Evolutionary conservation across 2,113 vertebrate species (phyloP), one percentile per base, ranked within the genome.

Genomic region (Sylvilagus bachmani): DNA sequence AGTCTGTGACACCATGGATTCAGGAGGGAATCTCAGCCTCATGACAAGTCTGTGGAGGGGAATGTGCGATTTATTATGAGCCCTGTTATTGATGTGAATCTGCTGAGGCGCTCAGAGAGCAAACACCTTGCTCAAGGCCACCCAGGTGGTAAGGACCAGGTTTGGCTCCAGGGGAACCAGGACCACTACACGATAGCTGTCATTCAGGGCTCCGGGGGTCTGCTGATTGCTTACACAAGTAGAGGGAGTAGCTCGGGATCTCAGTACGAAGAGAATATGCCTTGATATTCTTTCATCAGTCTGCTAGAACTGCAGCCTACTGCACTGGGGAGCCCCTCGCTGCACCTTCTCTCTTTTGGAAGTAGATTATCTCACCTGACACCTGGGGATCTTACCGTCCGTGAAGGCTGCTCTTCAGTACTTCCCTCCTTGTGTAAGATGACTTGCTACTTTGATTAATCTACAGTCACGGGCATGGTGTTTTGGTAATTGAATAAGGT

Each of bases 401-500:
- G 24, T 13, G 17, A 0, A 74, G 27, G 6, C n/a, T 3, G 11
- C 19, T 19, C 51, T 89, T 55, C 78, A 29, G n/a, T 1, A 16
- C 51, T 49, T 83, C n/a, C 55, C 86, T 93, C 71, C 84, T 58
- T 0, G 0, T 78, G 81, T n/a, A 64, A 67, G 31, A 21, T 12
- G 81, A 55, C 29, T 87, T 58, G 70, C 62, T 90, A 19, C 25
- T 94, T 82, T 81, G 87, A 94, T 27, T 86, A 71, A 22, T 62
- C 19, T 10, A 55, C 22, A 44, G 61, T 94, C 74, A 84, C 78
- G 27, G 29, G 61, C 24, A 55, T 5, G 10, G 36, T 38, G 13
- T 73, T 44, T 67, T 69, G 49, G 53, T 90, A 49, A 92, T 92
- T 93, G 80, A 89, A 89, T 64, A 95, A 83, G 51, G 62, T 53